phyloP scores from a whole-genome alignment of 2,797 vertebrate genomes.

The Pogoniulus pusillus region DNA sequence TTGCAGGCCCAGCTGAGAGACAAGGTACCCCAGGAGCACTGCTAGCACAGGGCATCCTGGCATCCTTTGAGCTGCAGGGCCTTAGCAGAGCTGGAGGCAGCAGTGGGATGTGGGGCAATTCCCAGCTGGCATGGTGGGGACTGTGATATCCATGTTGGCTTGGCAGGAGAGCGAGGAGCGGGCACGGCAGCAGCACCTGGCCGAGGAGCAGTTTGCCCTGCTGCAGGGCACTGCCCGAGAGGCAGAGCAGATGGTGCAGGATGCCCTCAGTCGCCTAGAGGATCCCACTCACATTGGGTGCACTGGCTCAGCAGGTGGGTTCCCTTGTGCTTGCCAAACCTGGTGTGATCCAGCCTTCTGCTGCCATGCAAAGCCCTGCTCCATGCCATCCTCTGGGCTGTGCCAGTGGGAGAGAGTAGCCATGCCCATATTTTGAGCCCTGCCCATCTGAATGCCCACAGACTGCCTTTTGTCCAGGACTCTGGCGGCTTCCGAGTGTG shows the following conservation, averaged over 20 bases:
- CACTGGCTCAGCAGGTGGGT: conserved; percentile 87
- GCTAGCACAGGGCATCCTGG: fast-evolving
- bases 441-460: conserved; percentile 57
- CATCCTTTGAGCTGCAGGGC: fast-evolving
- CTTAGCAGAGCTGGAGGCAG: fast-evolving
- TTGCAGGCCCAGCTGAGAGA: conserved; percentile 81
- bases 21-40: conserved; percentile 70
- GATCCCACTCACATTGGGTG: conserved; percentile 89
- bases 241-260: conserved; percentile 84
- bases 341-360: fast-evolving
- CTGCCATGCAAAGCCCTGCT: not conserved
- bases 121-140: fast-evolving
- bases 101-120: fast-evolving
- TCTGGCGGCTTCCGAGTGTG: conserved; percentile 80
- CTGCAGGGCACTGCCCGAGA: conserved; percentile 79
- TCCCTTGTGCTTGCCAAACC: not conserved
- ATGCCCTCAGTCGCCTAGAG: conserved; percentile 85
- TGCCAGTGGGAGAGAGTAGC: not conserved
- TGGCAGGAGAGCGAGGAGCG: conserved; percentile 80
- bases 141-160: fast-evolving
- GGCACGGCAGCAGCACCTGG: conserved; percentile 75
- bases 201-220: conserved; percentile 77
- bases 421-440: not conserved
- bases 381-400: not conserved
- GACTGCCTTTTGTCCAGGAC: conserved; percentile 91